Conservation (phyloP, 2,888 invertebrate species). For the Orthosia gracilis region DNA sequence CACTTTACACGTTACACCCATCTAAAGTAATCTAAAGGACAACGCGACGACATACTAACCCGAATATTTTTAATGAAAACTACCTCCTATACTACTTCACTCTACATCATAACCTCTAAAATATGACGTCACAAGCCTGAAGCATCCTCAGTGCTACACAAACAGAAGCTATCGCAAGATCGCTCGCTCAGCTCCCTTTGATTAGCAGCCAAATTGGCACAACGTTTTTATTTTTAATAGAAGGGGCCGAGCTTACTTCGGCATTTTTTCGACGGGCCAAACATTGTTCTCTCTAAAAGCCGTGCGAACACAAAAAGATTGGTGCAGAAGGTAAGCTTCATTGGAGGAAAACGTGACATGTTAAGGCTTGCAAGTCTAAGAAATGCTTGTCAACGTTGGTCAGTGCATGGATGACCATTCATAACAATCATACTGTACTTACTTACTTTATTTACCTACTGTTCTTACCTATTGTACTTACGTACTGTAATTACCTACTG, state of each 20-base stretch:
- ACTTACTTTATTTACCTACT: too few relatives aligned
- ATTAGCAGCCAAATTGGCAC: conserved; percentile 74
- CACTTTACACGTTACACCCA: too few relatives aligned
- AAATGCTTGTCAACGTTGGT: neutral
- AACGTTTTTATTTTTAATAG: conserved; percentile 77
- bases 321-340: neutral
- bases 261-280: conserved; percentile 67
- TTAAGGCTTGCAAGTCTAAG: too few relatives aligned
- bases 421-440: too few relatives aligned
- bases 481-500: too few relatives aligned
- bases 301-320: neutral
- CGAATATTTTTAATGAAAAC: too few relatives aligned
- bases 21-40: too few relatives aligned
- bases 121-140: conserved; percentile 43
- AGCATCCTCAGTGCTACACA: conserved; percentile 35
- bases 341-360: neutral
- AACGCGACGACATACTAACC: too few relatives aligned
- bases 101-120: conserved; percentile 25
- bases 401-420: neutral
- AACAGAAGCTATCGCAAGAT: conserved; percentile 65
- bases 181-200: conserved; percentile 73
- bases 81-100: neutral
- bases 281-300: conserved; percentile 59
- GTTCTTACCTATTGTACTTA: too few relatives aligned
- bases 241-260: conserved; percentile 67